Percentiles rank a stretch among this genome's conserved stretches.
phyloP scores from a whole-genome alignment of 2,888 invertebrate genomes.

The Nemotelus nigrinus region DNA sequence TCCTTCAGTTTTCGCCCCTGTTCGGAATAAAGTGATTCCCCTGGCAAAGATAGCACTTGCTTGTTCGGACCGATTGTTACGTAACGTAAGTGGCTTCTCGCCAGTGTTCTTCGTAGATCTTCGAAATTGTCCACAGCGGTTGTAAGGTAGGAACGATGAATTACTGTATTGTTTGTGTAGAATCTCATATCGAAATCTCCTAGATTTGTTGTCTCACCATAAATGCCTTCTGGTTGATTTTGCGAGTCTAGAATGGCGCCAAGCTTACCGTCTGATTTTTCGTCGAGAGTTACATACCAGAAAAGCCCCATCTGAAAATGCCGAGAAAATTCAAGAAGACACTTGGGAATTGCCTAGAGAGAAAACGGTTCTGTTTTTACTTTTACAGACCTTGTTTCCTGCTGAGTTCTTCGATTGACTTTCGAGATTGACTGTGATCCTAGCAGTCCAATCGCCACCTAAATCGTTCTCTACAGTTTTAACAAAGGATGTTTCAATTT shows the following conservation, averaged over 20 bases:
- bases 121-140: conserved; percentile 68
- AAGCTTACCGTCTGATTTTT: conserved; percentile 69
- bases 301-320: conserved; percentile 69
- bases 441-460: conserved; percentile 94
- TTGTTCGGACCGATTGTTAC: conserved; percentile 68
- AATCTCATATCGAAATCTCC: conserved; percentile 76
- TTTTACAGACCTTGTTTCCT: conserved; percentile 51
- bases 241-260: conserved; percentile 56
- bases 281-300: conserved; percentile 87
- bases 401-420: background rate
- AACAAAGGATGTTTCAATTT: conserved; percentile 86
- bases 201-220: conserved; percentile 80
- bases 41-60: conserved; percentile 71
- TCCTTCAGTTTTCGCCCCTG: conserved; percentile 72
- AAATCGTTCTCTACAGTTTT: conserved; percentile 82
- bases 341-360: conserved; percentile 6
- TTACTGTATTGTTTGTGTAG: conserved; percentile 68
- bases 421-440: conserved; percentile 71
- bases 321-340: conserved; percentile 20
- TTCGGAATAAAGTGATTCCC: conserved; percentile 68
- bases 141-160: conserved; percentile 79
- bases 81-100: conserved; percentile 72
- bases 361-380: conserved; percentile 9
- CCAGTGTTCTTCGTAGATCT: conserved; percentile 78
- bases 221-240: conserved; percentile 58